phyloP scores from a whole-genome alignment of 2,797 vertebrate genomes.

The Hapalemur alaotrensis region DNA sequence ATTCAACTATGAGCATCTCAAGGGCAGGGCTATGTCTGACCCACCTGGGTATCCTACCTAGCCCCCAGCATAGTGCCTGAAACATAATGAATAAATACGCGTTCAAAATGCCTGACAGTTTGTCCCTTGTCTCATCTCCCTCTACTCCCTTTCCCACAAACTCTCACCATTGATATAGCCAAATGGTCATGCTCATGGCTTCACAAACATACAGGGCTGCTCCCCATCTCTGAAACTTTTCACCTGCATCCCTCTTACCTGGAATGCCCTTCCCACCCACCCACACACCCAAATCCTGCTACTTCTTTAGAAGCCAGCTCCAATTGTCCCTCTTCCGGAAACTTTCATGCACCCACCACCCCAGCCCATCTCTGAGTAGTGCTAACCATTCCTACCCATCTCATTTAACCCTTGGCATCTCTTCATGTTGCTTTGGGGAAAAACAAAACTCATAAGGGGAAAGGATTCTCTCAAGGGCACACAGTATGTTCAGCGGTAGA shows the following conservation, averaged over 20 bases:
- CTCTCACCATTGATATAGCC: neutral
- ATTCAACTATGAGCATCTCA: neutral
- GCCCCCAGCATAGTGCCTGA: neutral
- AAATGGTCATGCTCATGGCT: neutral
- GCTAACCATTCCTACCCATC: neutral
- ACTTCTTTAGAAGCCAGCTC: slow-evolving; percentile 44
- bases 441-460: slow-evolving; percentile 1
- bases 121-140: neutral
- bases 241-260: neutral
- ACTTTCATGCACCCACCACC: neutral
- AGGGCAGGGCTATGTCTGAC: neutral
- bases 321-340: neutral
- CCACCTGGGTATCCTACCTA: neutral
- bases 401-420: neutral
- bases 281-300: neutral
- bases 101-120: neutral
- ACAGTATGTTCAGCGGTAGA: neutral
- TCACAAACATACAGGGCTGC: neutral
- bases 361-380: neutral
- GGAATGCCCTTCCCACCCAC: neutral
- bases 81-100: neutral
- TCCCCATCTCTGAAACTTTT: neutral
- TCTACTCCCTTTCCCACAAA: neutral
- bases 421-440: neutral
- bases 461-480: neutral